Conservation (phyloP, 2,113 vertebrate genomes). For the Grus americana region DNA sequence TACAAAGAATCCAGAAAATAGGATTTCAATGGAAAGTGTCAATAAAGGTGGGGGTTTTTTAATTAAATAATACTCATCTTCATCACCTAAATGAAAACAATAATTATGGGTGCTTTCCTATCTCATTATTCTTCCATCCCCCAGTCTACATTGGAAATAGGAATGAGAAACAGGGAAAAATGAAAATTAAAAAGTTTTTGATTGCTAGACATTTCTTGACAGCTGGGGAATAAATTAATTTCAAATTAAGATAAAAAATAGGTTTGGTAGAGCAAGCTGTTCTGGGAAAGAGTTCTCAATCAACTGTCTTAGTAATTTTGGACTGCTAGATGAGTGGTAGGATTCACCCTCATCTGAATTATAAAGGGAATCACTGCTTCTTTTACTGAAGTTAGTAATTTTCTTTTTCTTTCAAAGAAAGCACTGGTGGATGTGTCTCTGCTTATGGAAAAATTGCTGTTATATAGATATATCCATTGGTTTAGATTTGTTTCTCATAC, state of each 20-base stretch:
- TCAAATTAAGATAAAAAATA: background rate
- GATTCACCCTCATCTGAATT: background rate
- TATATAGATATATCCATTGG: background rate
- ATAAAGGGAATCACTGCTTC: background rate
- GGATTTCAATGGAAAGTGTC: background rate
- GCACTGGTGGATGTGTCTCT: background rate
- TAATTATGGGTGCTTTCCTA: background rate
- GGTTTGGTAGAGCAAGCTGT: background rate
- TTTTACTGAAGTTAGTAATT: background rate
- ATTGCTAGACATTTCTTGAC: background rate
- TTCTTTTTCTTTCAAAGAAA: background rate
- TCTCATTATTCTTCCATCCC: background rate
- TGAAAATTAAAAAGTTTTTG: background rate
- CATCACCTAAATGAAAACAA: background rate
- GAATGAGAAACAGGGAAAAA: background rate
- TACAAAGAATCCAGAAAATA: background rate
- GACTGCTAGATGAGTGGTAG: background rate
- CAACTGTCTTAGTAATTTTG: background rate
- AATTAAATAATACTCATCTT: background rate
- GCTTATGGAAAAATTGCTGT: background rate
- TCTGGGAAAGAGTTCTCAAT: background rate
- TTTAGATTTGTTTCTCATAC: background rate
- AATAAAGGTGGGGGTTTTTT: background rate
- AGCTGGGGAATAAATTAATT: background rate
- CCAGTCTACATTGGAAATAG: background rate